A percentile compares a stretch with the other conserved stretches of the same genome.
Evolutionary conservation across 1,140 invertebrate genomes (phyloP).

Genomic region (Paraescarpia echinospica): DNA sequence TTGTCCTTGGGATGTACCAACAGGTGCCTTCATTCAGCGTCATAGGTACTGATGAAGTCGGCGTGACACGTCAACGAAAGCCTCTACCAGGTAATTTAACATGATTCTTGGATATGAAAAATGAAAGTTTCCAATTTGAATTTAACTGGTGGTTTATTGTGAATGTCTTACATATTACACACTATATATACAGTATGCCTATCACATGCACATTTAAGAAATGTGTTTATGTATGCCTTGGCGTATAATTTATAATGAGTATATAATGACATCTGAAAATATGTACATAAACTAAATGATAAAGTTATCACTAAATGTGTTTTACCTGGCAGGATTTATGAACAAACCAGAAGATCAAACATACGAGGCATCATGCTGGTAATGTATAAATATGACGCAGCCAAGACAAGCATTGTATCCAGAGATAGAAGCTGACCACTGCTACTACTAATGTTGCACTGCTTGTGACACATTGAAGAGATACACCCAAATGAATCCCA

Average conservation of each 20-base stretch:
- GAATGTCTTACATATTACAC: neutral
- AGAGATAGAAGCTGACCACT: neutral
- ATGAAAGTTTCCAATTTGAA: too few relatives aligned
- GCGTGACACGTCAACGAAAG: too few relatives aligned
- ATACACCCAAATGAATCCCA: neutral
- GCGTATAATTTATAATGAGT: neutral
- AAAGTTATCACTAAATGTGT: neutral
- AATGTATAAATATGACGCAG: too few relatives aligned
- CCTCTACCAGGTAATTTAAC: too few relatives aligned
- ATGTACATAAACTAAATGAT: neutral
- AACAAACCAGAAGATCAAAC: neutral
- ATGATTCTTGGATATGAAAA: too few relatives aligned
- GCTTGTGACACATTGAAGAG: neutral
- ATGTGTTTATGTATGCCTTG: neutral
- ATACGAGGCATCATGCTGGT: too few relatives aligned
- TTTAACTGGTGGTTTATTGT: too few relatives aligned
- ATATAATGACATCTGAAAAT: neutral
- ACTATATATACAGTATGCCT: neutral
- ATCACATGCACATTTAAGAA: neutral
- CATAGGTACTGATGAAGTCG: too few relatives aligned
- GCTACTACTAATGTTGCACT: neutral
- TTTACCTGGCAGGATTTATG: neutral
- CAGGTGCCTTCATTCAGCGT: too few relatives aligned
- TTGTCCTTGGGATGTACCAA: too few relatives aligned
- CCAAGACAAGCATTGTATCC: neutral